Evolutionary conservation across 2,888 invertebrate genomes (phyloP).

Genomic region (Dynastes tityus): DNA sequence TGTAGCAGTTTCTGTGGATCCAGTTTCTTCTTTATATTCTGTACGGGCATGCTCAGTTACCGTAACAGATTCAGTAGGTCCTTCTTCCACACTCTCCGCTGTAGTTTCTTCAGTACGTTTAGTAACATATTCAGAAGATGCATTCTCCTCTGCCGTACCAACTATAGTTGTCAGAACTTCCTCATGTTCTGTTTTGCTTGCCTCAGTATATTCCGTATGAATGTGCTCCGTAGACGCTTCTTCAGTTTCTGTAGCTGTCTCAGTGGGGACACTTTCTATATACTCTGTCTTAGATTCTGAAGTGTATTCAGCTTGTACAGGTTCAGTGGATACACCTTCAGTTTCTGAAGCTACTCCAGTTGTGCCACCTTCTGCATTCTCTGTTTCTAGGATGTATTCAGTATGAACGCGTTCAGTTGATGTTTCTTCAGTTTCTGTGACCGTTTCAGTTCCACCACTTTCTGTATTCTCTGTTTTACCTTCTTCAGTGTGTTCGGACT

Average conservation of each 20-base stretch:
- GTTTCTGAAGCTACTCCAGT: no score
- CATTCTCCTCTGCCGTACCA: no score
- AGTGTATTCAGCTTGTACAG: background rate
- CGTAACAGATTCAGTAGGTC: background rate
- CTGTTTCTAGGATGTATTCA: no score
- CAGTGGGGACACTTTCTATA: background rate
- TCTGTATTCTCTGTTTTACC: no score
- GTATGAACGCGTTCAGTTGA: no score
- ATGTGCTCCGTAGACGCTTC: background rate
- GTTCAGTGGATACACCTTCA: no score
- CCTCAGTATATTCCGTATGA: background rate
- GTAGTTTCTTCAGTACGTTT: background rate
- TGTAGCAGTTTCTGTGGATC: background rate
- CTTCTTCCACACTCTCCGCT: background rate
- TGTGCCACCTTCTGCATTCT: no score
- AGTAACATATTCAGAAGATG: background rate
- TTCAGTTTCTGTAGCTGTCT: background rate
- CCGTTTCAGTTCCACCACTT: no score
- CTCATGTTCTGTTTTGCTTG: background rate
- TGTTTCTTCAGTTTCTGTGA: no score
- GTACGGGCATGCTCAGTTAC: background rate
- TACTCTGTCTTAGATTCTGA: background rate
- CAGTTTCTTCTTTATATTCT: background rate
- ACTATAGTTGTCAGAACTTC: background rate
- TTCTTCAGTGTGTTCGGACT: slow-evolving; percentile 15